Evolutionary conservation across 2,888 invertebrate species (phyloP), one percentile per base, ranked within the genome.

Genomic region (Harmothoe impar): DNA sequence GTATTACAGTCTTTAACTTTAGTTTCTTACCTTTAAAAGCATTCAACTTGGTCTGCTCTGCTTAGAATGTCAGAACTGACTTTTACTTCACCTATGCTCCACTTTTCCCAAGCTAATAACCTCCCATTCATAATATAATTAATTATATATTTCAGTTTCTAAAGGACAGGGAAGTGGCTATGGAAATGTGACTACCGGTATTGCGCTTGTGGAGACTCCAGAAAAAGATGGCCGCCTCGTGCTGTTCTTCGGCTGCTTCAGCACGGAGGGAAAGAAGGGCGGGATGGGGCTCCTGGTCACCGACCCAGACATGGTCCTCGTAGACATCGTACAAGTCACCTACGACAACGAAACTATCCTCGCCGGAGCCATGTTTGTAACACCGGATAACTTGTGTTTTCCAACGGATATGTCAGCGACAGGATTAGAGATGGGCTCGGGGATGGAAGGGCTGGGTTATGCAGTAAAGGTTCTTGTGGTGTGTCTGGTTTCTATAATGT

Each of bases 181-280:
- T 25, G 25, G 15, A 1, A 72, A 72, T 25, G 72, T 72, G 29
- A 72, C 72, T 5, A 72, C 72, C 5, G 72, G 72, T 3, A 25
- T 72, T 23, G 29, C 72, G n/a, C 15, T 72, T 25, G 29, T 72
- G 72, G 29, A 72, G 29, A 72, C 72, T 0, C 25, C 31, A 29
- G 72, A 25, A 29, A 0, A 25, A 72, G 31, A 72, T 29, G 72
- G 72, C 29, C 72, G 72, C 72, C 72, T 72, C 0, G 25, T 25
- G 15, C 72, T 72, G 72, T 29, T 72, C 72, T 72, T 72, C 29
- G 72, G 72, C 72, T 72, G 72, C 31, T 72, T 72, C 72, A 15
- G n/a, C 29, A 29, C 72, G 29, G 29, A 15, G 3, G 15, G n/a
- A 0, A 29, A 17, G 15, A 15, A 15, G 0, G 72, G 72, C 7